These are phyloP conservation scores for Prochilodus magdalenae DNA, from an alignment of 2,113 vertebrate species.

Conservation along the genomic window DNA sequence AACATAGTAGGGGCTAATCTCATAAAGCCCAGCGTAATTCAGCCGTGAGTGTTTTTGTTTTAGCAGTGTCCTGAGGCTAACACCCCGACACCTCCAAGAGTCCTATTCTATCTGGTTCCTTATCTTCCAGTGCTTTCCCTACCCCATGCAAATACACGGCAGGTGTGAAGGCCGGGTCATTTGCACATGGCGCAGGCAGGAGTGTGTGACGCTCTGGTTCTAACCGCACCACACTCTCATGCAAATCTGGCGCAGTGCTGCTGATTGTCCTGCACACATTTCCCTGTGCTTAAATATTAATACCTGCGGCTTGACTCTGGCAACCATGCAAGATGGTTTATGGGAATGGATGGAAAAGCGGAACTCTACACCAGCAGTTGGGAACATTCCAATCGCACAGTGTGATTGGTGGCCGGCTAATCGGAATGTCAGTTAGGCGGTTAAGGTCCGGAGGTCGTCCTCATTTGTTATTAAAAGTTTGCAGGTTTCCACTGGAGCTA, in stretches of 20 bases:
- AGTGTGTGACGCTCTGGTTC: slow-evolving; percentile 37
- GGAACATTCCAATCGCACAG: slow-evolving; percentile 43
- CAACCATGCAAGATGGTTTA: slow-evolving; percentile 54
- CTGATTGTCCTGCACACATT: slow-evolving; percentile 43
- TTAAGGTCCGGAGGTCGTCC: slow-evolving; percentile 47
- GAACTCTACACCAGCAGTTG: slow-evolving; percentile 53
- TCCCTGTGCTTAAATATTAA: slow-evolving; percentile 59
- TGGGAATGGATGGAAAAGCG: slow-evolving; percentile 48
- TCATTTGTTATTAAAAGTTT: slow-evolving; percentile 61
- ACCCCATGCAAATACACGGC: slow-evolving; percentile 70
- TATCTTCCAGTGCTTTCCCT: slow-evolving; percentile 54
- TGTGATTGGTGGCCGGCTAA: slow-evolving; percentile 31
- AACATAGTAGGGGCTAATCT: slow-evolving; percentile 1
- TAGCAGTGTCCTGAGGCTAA: not conserved
- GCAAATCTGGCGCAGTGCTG: slow-evolving; percentile 58
- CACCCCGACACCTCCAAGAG: slow-evolving; percentile 7
- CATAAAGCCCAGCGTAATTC: not conserved
- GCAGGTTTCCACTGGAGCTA: slow-evolving; percentile 30
- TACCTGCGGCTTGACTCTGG: slow-evolving; percentile 40
- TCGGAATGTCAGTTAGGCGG: slow-evolving; percentile 50
- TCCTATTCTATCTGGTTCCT: slow-evolving; percentile 45
- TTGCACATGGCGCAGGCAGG: slow-evolving; percentile 57
- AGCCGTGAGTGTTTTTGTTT: slow-evolving; percentile 1
- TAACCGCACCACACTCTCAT: slow-evolving; percentile 53
- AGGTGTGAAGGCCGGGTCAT: slow-evolving; percentile 63